Evolutionary conservation across 2,113 vertebrate genomes (phyloP).

Genomic region (Morone chrysops): DNA sequence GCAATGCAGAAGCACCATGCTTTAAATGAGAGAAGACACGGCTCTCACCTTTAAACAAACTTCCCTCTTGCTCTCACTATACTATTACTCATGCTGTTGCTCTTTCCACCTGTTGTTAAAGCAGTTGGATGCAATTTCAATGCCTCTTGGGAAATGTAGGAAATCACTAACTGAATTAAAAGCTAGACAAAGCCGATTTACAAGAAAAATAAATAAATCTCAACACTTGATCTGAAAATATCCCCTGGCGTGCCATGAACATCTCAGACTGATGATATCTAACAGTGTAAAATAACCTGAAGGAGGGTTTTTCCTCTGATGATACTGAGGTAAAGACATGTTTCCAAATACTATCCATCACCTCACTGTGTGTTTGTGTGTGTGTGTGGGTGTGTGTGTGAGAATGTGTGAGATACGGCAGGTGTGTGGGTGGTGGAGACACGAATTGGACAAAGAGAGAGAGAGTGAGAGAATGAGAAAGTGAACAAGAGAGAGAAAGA

Average conservation of each 20-base stretch:
- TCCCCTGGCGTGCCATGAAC: conserved; percentile 44
- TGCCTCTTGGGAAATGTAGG: conserved; percentile 6
- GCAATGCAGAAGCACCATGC: conserved; percentile 3
- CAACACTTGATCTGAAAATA: conserved; percentile 39
- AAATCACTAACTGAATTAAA: conserved; percentile 47
- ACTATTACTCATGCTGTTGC: background rate
- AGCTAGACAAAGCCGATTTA: conserved; percentile 20
- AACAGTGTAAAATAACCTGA: conserved; percentile 52
- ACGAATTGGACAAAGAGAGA: conserved; percentile 52
- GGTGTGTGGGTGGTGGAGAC: conserved; percentile 64
- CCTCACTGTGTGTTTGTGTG: conserved; percentile 21
- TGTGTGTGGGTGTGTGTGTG: conserved; percentile 37
- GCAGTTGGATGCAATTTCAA: background rate
- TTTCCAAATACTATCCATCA: conserved; percentile 74
- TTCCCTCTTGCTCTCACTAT: background rate
- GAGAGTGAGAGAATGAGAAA: conserved; percentile 51
- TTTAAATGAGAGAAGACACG: conserved; percentile 7
- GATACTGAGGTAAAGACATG: conserved; percentile 64
- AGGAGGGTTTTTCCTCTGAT: conserved; percentile 53
- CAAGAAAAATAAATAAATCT: background rate
- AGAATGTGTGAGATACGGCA: conserved; percentile 55
- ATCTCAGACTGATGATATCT: conserved; percentile 56
- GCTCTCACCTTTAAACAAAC: conserved; percentile 5
- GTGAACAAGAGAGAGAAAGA: conserved; percentile 45
- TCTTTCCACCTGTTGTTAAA: conserved; percentile 15